phyloP scores from a whole-genome alignment of 2,113 vertebrate genomes.

The Oplegnathus fasciatus region DNA sequence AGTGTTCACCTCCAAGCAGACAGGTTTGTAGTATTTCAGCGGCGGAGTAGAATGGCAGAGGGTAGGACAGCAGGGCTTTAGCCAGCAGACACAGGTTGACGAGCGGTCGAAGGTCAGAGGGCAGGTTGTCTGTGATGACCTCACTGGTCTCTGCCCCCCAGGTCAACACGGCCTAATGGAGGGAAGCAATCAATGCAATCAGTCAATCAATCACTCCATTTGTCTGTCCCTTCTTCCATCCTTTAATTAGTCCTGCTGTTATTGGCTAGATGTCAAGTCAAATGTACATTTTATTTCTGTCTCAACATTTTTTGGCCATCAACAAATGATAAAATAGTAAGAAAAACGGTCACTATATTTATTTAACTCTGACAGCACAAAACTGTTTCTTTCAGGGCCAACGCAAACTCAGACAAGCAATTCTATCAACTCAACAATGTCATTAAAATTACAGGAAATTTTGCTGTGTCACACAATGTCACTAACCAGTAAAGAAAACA shows the following conservation, averaged over 20 bases:
- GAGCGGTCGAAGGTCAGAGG: conserved; percentile 81
- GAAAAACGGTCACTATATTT: background rate
- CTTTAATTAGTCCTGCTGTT: background rate
- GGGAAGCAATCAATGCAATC: conserved; percentile 50
- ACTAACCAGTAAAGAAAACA: conserved; percentile 84
- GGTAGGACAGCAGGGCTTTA: conserved; percentile 88
- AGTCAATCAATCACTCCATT: conserved; percentile 35
- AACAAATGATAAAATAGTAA: background rate
- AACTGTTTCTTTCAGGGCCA: no score
- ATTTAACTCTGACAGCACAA: background rate
- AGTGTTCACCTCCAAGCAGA: conserved; percentile 72
- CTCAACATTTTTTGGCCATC: background rate
- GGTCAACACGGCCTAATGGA: conserved; percentile 77
- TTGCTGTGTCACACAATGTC: background rate
- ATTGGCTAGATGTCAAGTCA: background rate
- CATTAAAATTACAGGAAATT: background rate
- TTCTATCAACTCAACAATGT: background rate
- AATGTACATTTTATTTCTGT: background rate
- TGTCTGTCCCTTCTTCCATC: background rate
- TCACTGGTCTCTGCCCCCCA: conserved; percentile 87
- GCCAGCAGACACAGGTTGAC: conserved; percentile 86
- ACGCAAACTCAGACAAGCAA: background rate
- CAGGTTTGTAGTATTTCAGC: conserved; percentile 83
- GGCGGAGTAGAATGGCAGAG: conserved; percentile 87
- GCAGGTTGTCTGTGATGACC: conserved; percentile 88